Conservation (phyloP, 2,113 vertebrate genomes). For the Taurulus bubalis region DNA sequence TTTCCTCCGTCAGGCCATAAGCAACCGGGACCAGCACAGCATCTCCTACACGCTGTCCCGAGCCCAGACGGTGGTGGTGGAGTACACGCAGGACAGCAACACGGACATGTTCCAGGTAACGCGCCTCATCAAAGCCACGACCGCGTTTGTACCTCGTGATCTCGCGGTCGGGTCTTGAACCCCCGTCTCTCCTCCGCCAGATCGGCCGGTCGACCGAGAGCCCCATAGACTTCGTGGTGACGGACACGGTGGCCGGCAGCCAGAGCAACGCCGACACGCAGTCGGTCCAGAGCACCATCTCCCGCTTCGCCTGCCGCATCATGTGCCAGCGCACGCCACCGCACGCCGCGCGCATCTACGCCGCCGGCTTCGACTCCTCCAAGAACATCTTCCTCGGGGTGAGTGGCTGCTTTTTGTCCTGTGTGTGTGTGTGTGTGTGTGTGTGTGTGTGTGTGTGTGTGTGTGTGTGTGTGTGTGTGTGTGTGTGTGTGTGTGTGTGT, state of each 20-base stretch:
- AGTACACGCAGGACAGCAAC: constrained; percentile 98
- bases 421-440: too few species aligned
- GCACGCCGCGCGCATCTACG: constrained; percentile 96
- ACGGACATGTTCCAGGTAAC: constrained; percentile 96
- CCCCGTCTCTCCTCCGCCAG: constrained; percentile 71
- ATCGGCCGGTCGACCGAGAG: constrained; percentile 98
- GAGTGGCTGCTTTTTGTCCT: constrained; percentile 64
- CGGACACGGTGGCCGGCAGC: constrained; percentile 96
- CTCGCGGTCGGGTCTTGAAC: too few species aligned
- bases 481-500: too few species aligned
- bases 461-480: too few species aligned
- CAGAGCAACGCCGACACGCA: constrained; percentile 95
- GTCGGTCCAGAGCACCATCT: constrained; percentile 99
- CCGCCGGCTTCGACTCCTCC: constrained; percentile 97
- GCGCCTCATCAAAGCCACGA: constrained; percentile 2
- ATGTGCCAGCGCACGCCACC: constrained; percentile 96
- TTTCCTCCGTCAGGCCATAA: constrained; percentile 87
- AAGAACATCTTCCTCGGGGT: constrained; percentile 99
- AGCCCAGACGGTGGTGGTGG: constrained; percentile 97
- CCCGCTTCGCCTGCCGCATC: constrained; percentile 97
- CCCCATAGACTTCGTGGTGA: constrained; percentile 98
- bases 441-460: too few species aligned
- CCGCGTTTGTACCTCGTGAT: too few species aligned
- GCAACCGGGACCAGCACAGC: constrained; percentile 99
- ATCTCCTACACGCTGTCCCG: constrained; percentile 98